These are phyloP conservation scores for Listrodromus nycthemerus DNA, from an alignment of 2,888 invertebrate genomes.

Conservation along the genomic window DNA sequence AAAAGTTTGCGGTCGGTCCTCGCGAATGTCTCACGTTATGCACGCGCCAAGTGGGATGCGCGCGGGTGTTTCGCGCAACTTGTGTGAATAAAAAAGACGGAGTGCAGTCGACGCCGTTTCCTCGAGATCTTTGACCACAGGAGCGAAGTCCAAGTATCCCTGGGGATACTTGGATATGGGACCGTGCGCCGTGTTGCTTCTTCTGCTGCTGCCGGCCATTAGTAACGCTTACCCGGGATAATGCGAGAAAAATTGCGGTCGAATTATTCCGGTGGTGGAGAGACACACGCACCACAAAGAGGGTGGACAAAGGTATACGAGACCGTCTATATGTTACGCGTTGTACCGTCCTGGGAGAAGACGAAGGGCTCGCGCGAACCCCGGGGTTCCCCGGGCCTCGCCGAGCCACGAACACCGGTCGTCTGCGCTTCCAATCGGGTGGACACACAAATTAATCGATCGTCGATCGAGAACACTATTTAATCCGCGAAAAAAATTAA, in stretches of 20 bases:
- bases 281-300: conserved; percentile 47
- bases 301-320: conserved; percentile 71
- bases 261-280: conserved; percentile 77
- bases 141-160: conserved; percentile 18
- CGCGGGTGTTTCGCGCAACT: conserved; percentile 12
- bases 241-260: conserved; percentile 80
- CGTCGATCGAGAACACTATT: conserved; percentile 20
- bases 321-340: conserved; percentile 45
- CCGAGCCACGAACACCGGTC: conserved; percentile 18
- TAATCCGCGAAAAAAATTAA: not conserved
- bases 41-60: conserved; percentile 1
- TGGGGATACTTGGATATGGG: not conserved
- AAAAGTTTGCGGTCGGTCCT: not conserved
- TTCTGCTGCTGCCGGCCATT: conserved; percentile 70
- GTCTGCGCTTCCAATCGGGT: not conserved
- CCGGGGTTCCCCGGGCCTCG: conserved; percentile 40
- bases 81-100: conserved; percentile 21
- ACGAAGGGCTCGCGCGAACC: conserved; percentile 43
- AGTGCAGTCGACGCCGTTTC: conserved; percentile 37
- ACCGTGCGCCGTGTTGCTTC: conserved; percentile 9
- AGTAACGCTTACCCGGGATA: conserved; percentile 81
- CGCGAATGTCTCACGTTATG: not conserved
- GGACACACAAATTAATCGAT: conserved; percentile 24
- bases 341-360: conserved; percentile 15
- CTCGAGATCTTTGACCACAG: conserved; percentile 33